phyloP scores from a whole-genome alignment of 2,113 vertebrate genomes.

The Grantiella picta region DNA sequence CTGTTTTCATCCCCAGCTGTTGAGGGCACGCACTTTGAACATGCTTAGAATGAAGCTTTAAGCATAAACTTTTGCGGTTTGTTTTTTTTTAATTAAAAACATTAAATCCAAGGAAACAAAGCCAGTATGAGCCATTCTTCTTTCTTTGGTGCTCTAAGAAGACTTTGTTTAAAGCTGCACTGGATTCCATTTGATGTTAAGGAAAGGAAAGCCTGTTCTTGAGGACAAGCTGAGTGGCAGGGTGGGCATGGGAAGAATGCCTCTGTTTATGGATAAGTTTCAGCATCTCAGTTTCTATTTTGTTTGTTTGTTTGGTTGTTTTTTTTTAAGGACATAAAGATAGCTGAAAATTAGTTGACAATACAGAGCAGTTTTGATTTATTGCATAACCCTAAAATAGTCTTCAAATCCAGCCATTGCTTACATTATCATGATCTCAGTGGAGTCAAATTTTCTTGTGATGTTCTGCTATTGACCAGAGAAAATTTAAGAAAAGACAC shows the following conservation, averaged over 20 bases:
- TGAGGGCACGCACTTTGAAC: neutral
- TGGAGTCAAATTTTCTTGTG: neutral
- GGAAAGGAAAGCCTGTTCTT: neutral
- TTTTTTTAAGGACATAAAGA: neutral
- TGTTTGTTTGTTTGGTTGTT: neutral
- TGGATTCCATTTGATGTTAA: neutral
- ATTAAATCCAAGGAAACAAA: neutral
- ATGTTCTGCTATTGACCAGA: neutral
- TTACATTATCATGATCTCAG: neutral
- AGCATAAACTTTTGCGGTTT: neutral
- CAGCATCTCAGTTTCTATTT: neutral
- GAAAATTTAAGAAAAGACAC: neutral
- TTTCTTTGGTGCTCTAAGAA: neutral
- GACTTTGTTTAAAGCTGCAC: neutral
- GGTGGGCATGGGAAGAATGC: neutral
- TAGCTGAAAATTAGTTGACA: neutral
- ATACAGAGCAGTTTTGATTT: neutral
- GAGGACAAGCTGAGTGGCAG: neutral
- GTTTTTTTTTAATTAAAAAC: conserved; percentile 14
- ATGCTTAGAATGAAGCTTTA: neutral
- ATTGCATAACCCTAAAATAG: neutral
- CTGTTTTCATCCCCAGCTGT: neutral
- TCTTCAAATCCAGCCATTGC: neutral
- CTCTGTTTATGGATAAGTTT: neutral
- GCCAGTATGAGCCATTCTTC: neutral